Percentiles rank a stretch among this genome's conserved stretches.
These are phyloP conservation scores for Dasyprocta punctata DNA, from an alignment of 2,113 vertebrate species.

Conservation along the genomic window DNA sequence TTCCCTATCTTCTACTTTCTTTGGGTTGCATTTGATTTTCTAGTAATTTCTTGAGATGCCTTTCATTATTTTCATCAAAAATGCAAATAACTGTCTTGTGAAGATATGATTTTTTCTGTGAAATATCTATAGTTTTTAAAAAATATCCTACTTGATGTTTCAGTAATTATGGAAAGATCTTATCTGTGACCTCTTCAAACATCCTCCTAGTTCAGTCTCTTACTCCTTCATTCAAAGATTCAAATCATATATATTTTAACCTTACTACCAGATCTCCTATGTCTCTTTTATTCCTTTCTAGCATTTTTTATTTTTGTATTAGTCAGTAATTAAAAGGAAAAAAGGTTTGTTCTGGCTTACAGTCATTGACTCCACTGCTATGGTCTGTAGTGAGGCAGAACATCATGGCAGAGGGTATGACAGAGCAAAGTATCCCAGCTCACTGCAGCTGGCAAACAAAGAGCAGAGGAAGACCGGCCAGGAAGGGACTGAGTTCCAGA, in stretches of 20 bases:
- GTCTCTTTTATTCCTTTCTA: neutral
- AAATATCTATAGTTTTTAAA: neutral
- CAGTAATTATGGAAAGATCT: neutral
- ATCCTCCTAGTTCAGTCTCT: neutral
- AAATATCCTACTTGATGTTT: neutral
- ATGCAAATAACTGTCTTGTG: neutral
- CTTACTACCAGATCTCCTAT: neutral
- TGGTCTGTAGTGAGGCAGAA: neutral
- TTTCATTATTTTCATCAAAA: neutral
- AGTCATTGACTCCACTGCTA: neutral
- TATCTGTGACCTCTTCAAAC: neutral
- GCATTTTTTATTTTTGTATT: neutral
- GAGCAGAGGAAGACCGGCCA: neutral
- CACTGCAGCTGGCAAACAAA: neutral
- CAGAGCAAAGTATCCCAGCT: neutral
- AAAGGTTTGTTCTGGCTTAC: neutral
- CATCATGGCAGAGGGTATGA: neutral
- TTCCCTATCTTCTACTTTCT: neutral
- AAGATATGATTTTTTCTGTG: neutral
- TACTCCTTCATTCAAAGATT: neutral
- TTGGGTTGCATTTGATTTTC: neutral
- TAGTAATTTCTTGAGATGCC: neutral
- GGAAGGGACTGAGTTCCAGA: too few relatives aligned
- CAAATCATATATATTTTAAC: neutral
- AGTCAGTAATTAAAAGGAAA: neutral